Evolutionary conservation across 2,888 invertebrate genomes (phyloP), one percentile per base, ranked within the genome.

Genomic region (Patella depressa): DNA sequence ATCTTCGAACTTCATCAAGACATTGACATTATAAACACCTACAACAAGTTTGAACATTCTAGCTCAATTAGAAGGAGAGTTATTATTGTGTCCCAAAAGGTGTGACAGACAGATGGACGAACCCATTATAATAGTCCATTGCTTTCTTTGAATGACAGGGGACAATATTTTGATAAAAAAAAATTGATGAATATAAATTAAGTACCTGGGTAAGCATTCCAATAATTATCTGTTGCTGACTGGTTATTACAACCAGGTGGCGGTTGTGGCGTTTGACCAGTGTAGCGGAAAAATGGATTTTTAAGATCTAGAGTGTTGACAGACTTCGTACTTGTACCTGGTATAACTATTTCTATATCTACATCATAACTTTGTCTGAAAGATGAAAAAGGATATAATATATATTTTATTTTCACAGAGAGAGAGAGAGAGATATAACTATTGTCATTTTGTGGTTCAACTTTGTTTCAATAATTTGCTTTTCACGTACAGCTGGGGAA

Each of bases 351-450:
- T 87, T 98, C 97, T 91, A 99, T 98, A 19, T 98, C 97, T 3
- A 99, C 98, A 93, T 99, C 99, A 90, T 99, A 99, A 88, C 98
- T 98, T 93, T 99, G 99, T 91, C 95, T 95, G 91, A 34, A 87
- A 81, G 74, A 69, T 69, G 70, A 75, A 59, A 53, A 55, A 54
- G 53, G 11, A 55, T 4, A 54, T 55, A 73, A 54, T 65, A 57
- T 57, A 11, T 9, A 3, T 5, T 65, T 19, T 17, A 1, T 7
- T 24, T 65, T 15, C 17, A 15, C 59, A 59, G 17, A n/a, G 17
- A 59, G 5, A 59, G 17, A 59, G 5, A 59, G n/a, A n/a, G 4
- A 57, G 57, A n/a, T 14, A 14, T 14, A n/a, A 34, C 4, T 7
- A n/a, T 1, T 12, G 3, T 3, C 1, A 72, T 19, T n/a, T 15